Conservation (phyloP, 2,113 vertebrate species). For the Lasiurus borealis region DNA sequence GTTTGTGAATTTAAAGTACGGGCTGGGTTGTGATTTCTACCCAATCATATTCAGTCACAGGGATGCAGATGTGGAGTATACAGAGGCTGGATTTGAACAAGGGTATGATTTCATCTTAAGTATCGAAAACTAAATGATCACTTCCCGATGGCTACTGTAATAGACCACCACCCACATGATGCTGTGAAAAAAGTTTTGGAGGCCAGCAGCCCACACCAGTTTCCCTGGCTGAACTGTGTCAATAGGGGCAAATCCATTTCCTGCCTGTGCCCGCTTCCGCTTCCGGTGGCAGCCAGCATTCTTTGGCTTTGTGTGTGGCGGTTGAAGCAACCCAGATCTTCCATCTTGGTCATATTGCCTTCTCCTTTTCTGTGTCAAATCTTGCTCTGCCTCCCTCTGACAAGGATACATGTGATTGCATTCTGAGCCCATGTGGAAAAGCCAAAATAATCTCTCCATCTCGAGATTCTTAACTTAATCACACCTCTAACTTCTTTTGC, state of each 20-base stretch:
- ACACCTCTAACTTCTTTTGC: background rate
- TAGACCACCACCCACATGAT: background rate
- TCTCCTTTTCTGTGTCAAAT: background rate
- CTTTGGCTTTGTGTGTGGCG: background rate
- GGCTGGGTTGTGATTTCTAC: background rate
- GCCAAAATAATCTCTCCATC: background rate
- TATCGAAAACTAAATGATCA: background rate
- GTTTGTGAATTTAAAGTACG: background rate
- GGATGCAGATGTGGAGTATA: background rate
- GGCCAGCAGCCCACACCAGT: background rate
- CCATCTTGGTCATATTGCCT: background rate
- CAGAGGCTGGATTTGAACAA: background rate
- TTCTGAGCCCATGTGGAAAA: background rate
- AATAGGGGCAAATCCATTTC: background rate
- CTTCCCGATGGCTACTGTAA: background rate
- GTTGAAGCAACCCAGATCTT: background rate
- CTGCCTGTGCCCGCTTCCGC: background rate
- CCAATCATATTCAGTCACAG: background rate
- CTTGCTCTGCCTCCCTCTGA: background rate
- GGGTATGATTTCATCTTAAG: background rate
- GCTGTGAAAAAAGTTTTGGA: background rate
- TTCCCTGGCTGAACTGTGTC: background rate
- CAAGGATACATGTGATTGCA: background rate
- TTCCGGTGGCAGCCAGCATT: background rate
- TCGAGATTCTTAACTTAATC: background rate